Percentiles rank a stretch among this genome's conserved stretches.
phyloP scores from a whole-genome alignment of 2,888 invertebrate species.

The Pandemis heparana region DNA sequence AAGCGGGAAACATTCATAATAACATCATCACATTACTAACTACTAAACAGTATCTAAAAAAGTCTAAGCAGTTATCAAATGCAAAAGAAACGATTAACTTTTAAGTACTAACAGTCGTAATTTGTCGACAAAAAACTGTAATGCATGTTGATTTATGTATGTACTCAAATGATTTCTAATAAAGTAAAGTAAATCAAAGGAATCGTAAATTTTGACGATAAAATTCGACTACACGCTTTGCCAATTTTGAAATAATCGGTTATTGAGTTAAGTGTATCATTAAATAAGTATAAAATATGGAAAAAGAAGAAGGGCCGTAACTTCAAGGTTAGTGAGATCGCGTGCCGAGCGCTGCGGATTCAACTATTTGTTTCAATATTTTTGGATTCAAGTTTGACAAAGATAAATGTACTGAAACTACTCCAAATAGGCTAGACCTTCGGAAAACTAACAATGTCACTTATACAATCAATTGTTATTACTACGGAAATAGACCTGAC shows the following conservation, averaged over 20 bases:
- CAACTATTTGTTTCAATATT: constrained; percentile 33
- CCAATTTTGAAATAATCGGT: constrained; percentile 40
- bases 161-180: constrained; percentile 35
- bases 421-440: constrained; percentile 10
- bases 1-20: not conserved
- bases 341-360: constrained; percentile 16
- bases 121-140: constrained; percentile 17
- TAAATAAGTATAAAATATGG: constrained; percentile 28
- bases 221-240: constrained; percentile 39
- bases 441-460: not conserved
- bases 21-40: not conserved
- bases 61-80: constrained; percentile 6
- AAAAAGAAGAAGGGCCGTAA: constrained; percentile 16
- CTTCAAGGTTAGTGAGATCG: constrained; percentile 33
- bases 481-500: not conserved
- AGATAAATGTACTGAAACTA: constrained; percentile 9
- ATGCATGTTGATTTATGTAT: constrained; percentile 37
- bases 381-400: constrained; percentile 17
- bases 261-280: constrained; percentile 40
- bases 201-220: constrained; percentile 41
- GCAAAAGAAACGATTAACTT: constrained; percentile 10
- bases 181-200: constrained; percentile 37
- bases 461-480: not conserved
- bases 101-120: constrained; percentile 14
- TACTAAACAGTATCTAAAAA: not conserved